Percentiles rank a stretch among this genome's conserved stretches.
Conservation (phyloP, 2,113 vertebrate species). For the Microtus oregoni region DNA sequence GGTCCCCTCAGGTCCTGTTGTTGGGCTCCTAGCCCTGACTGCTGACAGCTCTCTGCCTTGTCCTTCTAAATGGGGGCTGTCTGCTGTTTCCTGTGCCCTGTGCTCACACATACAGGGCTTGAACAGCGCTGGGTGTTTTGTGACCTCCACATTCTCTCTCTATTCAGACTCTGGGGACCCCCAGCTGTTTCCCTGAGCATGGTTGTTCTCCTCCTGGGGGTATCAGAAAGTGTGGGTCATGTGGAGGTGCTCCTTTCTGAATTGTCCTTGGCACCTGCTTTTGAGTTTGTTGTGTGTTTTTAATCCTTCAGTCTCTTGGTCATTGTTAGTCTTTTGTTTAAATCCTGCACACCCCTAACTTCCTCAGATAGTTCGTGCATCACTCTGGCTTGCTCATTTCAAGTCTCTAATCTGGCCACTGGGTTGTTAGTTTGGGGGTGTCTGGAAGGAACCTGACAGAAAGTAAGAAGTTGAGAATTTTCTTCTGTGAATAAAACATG, state of each 20-base stretch:
- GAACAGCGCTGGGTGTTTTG: background rate
- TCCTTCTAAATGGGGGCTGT: background rate
- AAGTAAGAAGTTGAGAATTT: background rate
- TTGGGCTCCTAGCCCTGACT: background rate
- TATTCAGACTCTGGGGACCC: background rate
- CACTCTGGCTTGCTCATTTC: too few relatives aligned
- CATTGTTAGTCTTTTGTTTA: background rate
- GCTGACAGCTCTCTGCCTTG: background rate
- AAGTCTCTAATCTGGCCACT: background rate
- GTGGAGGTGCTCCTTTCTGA: background rate
- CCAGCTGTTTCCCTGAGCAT: accelerated
- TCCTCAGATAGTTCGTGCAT: accelerated
- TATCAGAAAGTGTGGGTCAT: accelerated
- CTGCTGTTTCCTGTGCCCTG: accelerated
- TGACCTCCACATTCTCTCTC: background rate
- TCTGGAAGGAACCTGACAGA: background rate
- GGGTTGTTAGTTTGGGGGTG: too few relatives aligned
- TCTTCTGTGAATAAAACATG: background rate
- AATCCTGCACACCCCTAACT: background rate
- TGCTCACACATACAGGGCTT: background rate
- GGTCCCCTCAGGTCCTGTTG: background rate
- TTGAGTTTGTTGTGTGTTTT: background rate
- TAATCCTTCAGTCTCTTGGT: background rate
- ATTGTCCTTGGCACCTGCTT: accelerated
- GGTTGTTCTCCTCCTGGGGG: background rate